A percentile compares a stretch with the other conserved stretches of the same genome.
phyloP scores from a whole-genome alignment of 2,113 vertebrate genomes.

The Coregonus clupeaformis region DNA sequence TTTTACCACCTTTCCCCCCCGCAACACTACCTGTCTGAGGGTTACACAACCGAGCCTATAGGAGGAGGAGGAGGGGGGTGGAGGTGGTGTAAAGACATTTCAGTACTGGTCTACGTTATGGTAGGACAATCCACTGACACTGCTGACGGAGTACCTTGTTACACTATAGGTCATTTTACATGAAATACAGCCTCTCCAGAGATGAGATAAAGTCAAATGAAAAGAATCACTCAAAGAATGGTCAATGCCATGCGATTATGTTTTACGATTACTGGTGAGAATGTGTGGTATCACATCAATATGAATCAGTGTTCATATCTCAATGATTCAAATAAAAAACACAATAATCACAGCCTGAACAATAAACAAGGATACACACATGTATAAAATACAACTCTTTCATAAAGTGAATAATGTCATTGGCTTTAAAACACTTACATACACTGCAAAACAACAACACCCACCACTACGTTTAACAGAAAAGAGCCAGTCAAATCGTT shows the following conservation, averaged over 20 bases:
- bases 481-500: too few relatives aligned
- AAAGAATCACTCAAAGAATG: conserved; percentile 47
- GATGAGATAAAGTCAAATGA: conserved; percentile 12
- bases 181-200: background rate
- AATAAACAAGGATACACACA: background rate
- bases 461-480: background rate
- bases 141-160: too few relatives aligned
- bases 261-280: conserved; percentile 48
- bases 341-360: conserved; percentile 13
- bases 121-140: background rate
- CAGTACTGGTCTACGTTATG: background rate
- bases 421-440: conserved; percentile 7
- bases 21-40: conserved; percentile 98
- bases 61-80: conserved; percentile 77
- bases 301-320: conserved; percentile 65
- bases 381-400: conserved; percentile 30
- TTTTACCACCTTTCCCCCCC: conserved; percentile 97
- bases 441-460: background rate
- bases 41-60: conserved; percentile 99
- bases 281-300: conserved; percentile 46
- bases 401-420: too few relatives aligned
- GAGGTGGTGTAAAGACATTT: conserved; percentile 90
- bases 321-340: conserved; percentile 15
- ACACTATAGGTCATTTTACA: background rate
- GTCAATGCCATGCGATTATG: conserved; percentile 61